Evolutionary conservation across 2,113 vertebrate species (phyloP), one percentile per base, ranked within the genome.

Genomic region (Alectura lathami): DNA sequence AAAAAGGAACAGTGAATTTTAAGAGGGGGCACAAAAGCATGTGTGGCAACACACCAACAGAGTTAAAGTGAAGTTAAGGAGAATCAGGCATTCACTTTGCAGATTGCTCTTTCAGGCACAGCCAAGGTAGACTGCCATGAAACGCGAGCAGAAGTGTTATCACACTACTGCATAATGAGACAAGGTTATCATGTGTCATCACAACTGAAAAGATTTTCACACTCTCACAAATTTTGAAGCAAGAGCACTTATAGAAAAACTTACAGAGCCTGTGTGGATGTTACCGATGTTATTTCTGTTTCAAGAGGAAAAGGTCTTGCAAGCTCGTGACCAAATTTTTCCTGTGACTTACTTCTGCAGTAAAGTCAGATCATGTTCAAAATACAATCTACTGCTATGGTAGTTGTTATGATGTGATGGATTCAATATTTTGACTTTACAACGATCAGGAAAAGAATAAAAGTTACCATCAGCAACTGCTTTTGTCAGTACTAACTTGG

Each of bases 391-490:
- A 95, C 96, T 89, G 51, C 89, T 95, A 91, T 73, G 72, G 91
- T 93, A 95, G 92, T 83, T 94, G 64, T 60, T 94, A 73, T 62
- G 62, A 96, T 79, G 63, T 40, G 47, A 72, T 94, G 66, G 43
- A 92, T 75, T 95, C 76, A 94, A 90, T 94, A 94, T 96, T 97
- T 96, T 95, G 45, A 94, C 93, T 95, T 96, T 79, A 66, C 40
- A 45, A 42, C 12, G 47, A 75, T 43, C 23, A 87, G 84, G 81
- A 96, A 91, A 87, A 94, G 64, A 80, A 94, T 78, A 79, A 64
- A 79, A 69, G 59, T 73, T 68, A 89, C 54, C 34, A 43, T 30
- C 23, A 51, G 47, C 26, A 59, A 53, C 23, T 87, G n/a, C 9
- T 63, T 77, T 79, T 87, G 42, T 91, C 91, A 60, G 77, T 83